phyloP scores from a whole-genome alignment of 92 coral and sea anemone genomes.

The Paragorgia papillata region DNA sequence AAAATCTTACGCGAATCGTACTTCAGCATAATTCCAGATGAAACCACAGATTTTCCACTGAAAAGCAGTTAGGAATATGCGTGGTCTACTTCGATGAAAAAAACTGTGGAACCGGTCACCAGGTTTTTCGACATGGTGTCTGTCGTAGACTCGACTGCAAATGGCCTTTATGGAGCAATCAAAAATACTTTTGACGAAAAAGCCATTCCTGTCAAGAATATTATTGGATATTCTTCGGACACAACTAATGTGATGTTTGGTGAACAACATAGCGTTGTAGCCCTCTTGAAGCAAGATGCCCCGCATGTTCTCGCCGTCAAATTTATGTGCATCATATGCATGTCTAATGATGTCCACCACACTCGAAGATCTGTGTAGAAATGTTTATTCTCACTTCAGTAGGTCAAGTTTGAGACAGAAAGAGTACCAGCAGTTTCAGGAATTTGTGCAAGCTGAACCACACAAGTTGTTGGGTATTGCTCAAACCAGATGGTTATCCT shows the following conservation, averaged over 20 bases:
- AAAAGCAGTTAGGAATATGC: constrained; percentile 25
- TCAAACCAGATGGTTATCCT: constrained; percentile 57
- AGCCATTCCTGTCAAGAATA: constrained; percentile 15
- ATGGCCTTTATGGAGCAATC: constrained; percentile 26
- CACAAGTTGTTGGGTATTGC: constrained; percentile 49
- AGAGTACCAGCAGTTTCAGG: constrained; percentile 36
- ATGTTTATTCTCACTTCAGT: constrained; percentile 56
- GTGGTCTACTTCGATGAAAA: constrained; percentile 23
- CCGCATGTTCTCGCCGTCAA: constrained; percentile 36
- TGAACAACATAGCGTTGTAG: constrained; percentile 21
- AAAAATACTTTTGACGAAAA: constrained; percentile 12
- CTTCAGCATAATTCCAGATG: constrained; percentile 18
- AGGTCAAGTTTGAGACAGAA: constrained; percentile 55
- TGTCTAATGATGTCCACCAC: constrained; percentile 45
- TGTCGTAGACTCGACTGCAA: constrained; percentile 19
- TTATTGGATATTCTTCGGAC: constrained; percentile 25
- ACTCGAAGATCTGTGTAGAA: constrained; percentile 45
- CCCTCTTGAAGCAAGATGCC: constrained; percentile 15
- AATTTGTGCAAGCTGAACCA: constrained; percentile 47
- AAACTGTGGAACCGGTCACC: constrained; percentile 2
- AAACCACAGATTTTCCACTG: constrained; percentile 30
- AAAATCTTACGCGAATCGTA: constrained; percentile 22
- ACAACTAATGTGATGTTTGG: constrained; percentile 23
- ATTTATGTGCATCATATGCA: constrained; percentile 54
- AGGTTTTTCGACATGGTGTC: constrained; percentile 19